Percentiles rank a stretch among this genome's conserved stretches.
Conservation (phyloP, 2,797 vertebrate species). For the Emydoidea blandingii region DNA sequence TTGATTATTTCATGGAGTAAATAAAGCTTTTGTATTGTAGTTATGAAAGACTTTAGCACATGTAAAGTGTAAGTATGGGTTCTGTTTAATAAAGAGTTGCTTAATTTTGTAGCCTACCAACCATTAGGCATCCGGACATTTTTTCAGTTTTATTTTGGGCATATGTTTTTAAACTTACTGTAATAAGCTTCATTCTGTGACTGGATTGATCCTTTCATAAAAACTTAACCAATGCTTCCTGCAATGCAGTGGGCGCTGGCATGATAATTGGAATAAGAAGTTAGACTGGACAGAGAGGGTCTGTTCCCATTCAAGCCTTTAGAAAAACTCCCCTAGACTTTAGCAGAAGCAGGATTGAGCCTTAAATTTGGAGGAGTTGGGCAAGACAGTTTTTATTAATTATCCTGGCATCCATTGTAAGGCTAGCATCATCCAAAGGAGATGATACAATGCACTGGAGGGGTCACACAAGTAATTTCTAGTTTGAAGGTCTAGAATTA, state of each 20-base stretch:
- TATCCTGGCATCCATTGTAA: background rate
- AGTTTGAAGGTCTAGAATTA: background rate
- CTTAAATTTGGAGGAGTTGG: background rate
- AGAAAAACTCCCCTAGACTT: background rate
- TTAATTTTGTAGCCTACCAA: conserved; percentile 51
- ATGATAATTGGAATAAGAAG: background rate
- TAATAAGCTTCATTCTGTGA: conserved; percentile 54
- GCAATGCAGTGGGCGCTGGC: background rate
- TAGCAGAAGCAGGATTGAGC: background rate
- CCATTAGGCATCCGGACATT: conserved; percentile 31
- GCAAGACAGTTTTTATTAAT: accelerated
- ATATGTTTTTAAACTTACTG: conserved; percentile 38
- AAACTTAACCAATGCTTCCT: conserved; percentile 38
- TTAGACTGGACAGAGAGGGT: background rate
- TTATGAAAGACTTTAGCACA: background rate
- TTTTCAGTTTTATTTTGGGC: conserved; percentile 58
- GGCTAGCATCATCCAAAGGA: background rate
- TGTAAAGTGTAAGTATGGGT: background rate
- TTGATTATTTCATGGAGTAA: background rate
- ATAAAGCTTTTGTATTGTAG: background rate
- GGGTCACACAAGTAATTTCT: background rate
- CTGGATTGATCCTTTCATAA: conserved; percentile 31
- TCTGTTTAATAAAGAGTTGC: conserved; percentile 43
- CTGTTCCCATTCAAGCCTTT: background rate
- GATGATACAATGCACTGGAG: background rate